These are phyloP conservation scores for Aleiodes testaceus DNA, from an alignment of 2,888 invertebrate genomes.

Conservation along the genomic window DNA sequence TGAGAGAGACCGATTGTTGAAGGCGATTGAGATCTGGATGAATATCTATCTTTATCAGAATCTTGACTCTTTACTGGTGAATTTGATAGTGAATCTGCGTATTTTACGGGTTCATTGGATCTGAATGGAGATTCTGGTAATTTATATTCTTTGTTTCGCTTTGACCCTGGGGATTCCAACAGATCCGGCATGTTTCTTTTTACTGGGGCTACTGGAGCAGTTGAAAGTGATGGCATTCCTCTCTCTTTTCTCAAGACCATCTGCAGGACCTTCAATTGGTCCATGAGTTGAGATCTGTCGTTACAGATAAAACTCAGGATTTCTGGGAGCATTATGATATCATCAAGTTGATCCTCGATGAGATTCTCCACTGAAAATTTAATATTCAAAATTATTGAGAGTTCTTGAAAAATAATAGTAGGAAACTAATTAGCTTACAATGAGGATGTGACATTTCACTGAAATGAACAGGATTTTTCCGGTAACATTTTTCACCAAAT, in stretches of 20 bases:
- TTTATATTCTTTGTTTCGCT: too few species aligned
- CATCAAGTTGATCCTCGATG: slow-evolving; percentile 78
- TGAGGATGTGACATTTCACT: slow-evolving; percentile 86
- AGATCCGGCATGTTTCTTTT: neutral
- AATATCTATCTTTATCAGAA: neutral
- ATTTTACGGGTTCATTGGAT: neutral
- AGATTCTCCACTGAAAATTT: slow-evolving; percentile 79
- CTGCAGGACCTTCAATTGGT: slow-evolving; percentile 69
- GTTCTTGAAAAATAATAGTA: slow-evolving; percentile 28
- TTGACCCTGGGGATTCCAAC: too few species aligned
- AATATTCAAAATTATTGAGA: slow-evolving; percentile 30
- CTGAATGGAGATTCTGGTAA: slow-evolving; percentile 4
- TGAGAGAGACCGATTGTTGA: neutral
- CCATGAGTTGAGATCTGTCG: slow-evolving; percentile 59
- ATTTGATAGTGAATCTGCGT: neutral
- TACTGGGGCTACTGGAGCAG: neutral
- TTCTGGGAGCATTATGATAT: slow-evolving; percentile 57
- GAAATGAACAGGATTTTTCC: slow-evolving; percentile 89
- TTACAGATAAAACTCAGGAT: slow-evolving; percentile 60
- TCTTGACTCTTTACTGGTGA: slow-evolving; percentile 6
- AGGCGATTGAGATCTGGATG: slow-evolving; percentile 2
- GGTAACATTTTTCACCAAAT: slow-evolving; percentile 85
- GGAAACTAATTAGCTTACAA: slow-evolving; percentile 75
- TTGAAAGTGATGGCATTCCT: slow-evolving; percentile 38
- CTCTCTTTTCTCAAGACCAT: slow-evolving; percentile 71